Evolutionary conservation across 1,140 invertebrate genomes (phyloP).

Genomic region (Ceratina japonica): DNA sequence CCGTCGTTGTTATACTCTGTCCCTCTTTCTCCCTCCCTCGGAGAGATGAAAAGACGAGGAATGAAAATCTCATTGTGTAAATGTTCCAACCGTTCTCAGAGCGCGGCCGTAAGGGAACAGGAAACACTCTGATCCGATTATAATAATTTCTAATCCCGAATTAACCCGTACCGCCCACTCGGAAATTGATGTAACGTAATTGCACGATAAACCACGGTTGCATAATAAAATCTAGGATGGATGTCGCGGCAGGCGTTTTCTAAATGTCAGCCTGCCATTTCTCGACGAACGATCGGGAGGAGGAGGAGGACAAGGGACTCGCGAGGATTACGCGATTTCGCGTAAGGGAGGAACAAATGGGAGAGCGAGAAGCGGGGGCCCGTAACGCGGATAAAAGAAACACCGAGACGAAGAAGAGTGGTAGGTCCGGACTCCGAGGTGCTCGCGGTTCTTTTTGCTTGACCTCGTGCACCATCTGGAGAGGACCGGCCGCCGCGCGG

Average conservation of each 20-base stretch:
- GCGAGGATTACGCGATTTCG: slow-evolving; percentile 36
- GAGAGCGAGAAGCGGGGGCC: slow-evolving; percentile 23
- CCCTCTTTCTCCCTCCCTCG: neutral
- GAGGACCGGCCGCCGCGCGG: slow-evolving; percentile 34
- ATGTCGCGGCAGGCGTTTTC: slow-evolving; percentile 10
- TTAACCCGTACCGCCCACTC: too few species aligned
- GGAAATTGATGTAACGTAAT: too few species aligned
- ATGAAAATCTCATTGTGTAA: neutral
- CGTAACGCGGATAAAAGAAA: slow-evolving; percentile 37
- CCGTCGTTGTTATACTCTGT: neutral
- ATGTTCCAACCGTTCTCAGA: neutral
- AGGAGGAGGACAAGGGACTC: neutral
- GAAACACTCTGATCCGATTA: neutral
- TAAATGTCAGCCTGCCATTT: slow-evolving; percentile 47
- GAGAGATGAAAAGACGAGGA: neutral
- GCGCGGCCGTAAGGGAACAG: neutral
- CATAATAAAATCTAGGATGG: slow-evolving; percentile 17
- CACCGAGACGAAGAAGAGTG: slow-evolving; percentile 40
- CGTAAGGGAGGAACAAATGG: slow-evolving; percentile 22
- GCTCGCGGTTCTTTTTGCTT: slow-evolving; percentile 57
- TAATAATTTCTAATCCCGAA: too few species aligned
- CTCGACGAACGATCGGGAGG: slow-evolving; percentile 1
- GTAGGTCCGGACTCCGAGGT: slow-evolving; percentile 41
- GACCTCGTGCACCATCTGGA: slow-evolving; percentile 59
- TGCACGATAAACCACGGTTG: slow-evolving; percentile 17